Evolutionary conservation across 2,797 vertebrate genomes (phyloP).

Genomic region (Diceros bicornis): DNA sequence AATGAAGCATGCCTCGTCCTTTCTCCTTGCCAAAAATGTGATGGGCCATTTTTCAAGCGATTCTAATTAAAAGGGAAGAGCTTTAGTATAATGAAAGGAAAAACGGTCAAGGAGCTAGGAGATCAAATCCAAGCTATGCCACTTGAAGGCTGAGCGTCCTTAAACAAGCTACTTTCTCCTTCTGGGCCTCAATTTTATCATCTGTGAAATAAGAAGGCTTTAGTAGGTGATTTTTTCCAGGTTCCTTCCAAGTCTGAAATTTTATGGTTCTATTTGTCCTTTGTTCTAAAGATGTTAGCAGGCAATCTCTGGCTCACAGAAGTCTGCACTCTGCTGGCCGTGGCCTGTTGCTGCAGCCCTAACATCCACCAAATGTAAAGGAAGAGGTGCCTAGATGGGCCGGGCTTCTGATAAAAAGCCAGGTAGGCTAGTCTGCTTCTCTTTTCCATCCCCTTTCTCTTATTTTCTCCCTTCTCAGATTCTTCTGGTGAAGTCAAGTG

Average conservation of each 20-base stretch:
- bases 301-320: not conserved
- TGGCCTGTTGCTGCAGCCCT: not conserved
- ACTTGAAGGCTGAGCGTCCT: not conserved
- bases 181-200: not conserved
- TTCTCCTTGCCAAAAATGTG: not conserved
- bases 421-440: not conserved
- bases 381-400: fast-evolving
- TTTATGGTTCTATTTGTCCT: not conserved
- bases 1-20: slow-evolving; percentile 7
- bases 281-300: not conserved
- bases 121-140: not conserved
- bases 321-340: slow-evolving; percentile 58
- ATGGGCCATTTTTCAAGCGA: not conserved
- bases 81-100: not conserved
- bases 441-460: not conserved
- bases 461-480: not conserved
- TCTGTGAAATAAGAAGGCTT: not conserved
- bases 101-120: not conserved
- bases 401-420: not conserved
- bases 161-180: not conserved
- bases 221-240: not conserved
- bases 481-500: not conserved
- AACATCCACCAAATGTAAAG: no score
- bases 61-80: slow-evolving; percentile 9
- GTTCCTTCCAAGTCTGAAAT: not conserved